Conservation (phyloP, 2,888 invertebrate species). For the Penaeus monodon region DNA sequence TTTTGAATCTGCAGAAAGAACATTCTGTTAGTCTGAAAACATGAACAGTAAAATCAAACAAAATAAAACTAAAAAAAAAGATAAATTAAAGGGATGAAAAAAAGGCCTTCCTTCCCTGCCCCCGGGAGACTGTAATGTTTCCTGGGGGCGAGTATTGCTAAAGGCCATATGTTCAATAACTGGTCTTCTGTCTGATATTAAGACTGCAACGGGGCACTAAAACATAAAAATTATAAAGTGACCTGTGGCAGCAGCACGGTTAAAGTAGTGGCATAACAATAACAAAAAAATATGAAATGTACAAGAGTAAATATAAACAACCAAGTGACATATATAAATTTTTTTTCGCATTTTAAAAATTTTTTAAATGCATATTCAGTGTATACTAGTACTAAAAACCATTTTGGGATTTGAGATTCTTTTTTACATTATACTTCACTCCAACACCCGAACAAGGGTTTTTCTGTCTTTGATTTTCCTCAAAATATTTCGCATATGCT, state of each 20-base stretch:
- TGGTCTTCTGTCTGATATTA: slow-evolving; percentile 54
- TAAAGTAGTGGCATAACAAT: no score
- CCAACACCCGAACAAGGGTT: slow-evolving; percentile 43
- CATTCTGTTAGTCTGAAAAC: no score
- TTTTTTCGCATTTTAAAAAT: no score
- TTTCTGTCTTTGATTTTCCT: slow-evolving; percentile 39
- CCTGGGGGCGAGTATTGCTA: slow-evolving; percentile 58
- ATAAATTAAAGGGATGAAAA: no score
- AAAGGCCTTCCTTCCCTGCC: slow-evolving; percentile 23
- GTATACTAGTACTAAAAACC: no score
- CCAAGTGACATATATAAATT: no score
- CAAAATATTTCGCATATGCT: slow-evolving; percentile 43
- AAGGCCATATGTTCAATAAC: slow-evolving; percentile 61
- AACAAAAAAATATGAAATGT: neutral
- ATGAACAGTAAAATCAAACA: no score
- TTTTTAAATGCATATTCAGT: no score
- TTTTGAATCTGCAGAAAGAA: no score
- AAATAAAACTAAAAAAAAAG: no score
- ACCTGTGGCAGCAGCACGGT: no score
- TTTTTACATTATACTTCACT: neutral
- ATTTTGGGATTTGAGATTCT: neutral
- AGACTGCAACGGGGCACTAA: slow-evolving; percentile 62
- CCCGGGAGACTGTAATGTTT: slow-evolving; percentile 47
- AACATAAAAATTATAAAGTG: neutral
- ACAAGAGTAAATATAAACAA: neutral